A percentile compares a stretch with the other conserved stretches of the same genome.
These are phyloP conservation scores for Platynereis dumerilii DNA, from an alignment of 2,888 invertebrate genomes.

Conservation along the genomic window DNA sequence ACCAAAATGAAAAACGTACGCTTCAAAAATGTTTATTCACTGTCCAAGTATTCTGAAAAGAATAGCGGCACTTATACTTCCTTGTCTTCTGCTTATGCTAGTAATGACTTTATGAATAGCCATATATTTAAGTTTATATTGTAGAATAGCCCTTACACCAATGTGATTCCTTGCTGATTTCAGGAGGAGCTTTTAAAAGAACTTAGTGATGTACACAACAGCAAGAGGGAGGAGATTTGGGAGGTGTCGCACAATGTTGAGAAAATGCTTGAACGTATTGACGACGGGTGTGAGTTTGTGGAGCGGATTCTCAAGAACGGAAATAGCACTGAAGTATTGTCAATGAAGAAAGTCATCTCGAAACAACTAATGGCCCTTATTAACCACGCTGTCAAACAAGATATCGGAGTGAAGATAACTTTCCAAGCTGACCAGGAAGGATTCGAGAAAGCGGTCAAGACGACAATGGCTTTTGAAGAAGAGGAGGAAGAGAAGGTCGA, in stretches of 20 bases:
- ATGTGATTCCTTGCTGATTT: slow-evolving; percentile 16
- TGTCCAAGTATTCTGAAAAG: too few relatives aligned
- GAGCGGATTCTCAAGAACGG: slow-evolving; percentile 82
- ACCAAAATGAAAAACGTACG: too few relatives aligned
- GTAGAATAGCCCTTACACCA: too few relatives aligned
- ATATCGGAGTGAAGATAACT: slow-evolving; percentile 73
- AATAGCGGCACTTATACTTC: too few relatives aligned
- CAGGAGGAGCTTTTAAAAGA: slow-evolving; percentile 72
- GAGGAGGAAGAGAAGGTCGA: not conserved
- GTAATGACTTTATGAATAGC: too few relatives aligned
- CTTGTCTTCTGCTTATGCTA: too few relatives aligned
- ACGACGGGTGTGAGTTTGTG: slow-evolving; percentile 86
- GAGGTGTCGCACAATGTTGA: slow-evolving; percentile 81
- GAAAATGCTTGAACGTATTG: slow-evolving; percentile 82
- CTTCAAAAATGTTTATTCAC: too few relatives aligned
- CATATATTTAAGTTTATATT: too few relatives aligned
- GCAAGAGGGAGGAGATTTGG: slow-evolving; percentile 88
- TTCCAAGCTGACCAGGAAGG: slow-evolving; percentile 81
- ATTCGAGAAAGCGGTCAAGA: slow-evolving; percentile 74
- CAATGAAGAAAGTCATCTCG: slow-evolving; percentile 80
- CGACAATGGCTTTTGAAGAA: not conserved
- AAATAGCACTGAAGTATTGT: slow-evolving; percentile 79
- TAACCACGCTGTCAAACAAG: slow-evolving; percentile 81
- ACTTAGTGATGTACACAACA: slow-evolving; percentile 71
- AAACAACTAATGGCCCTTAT: slow-evolving; percentile 80